A percentile compares a stretch with the other conserved stretches of the same genome.
These are phyloP conservation scores for Paelopatides confundens DNA, from an alignment of 53 echinoderm and acorn worm genomes.

Conservation along the genomic window DNA sequence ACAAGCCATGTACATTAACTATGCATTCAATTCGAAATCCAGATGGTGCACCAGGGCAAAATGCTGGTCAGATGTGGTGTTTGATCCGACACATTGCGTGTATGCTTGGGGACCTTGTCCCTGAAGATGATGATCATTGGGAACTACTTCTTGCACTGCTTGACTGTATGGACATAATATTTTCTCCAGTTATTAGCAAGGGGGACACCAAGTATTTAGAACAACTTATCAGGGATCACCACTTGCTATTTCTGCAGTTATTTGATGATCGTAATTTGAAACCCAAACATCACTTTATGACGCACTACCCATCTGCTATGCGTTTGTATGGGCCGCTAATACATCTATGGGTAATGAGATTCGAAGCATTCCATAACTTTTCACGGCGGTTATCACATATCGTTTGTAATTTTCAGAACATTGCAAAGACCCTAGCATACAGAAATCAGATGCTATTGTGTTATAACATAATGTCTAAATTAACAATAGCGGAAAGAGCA, in stretches of 20 bases:
- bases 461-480: conserved; percentile 4
- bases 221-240: conserved; percentile 66
- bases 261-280: conserved; percentile 60
- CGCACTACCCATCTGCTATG: conserved; percentile 58
- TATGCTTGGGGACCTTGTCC: conserved; percentile 54
- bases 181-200: conserved; percentile 35
- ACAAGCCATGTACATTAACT: conserved; percentile 44
- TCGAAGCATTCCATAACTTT: conserved; percentile 66
- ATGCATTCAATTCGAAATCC: conserved; percentile 4
- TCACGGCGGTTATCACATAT: conserved; percentile 48
- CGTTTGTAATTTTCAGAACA: conserved; percentile 61
- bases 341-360: conserved; percentile 60
- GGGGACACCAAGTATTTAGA: conserved; percentile 53
- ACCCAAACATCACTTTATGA: conserved; percentile 69
- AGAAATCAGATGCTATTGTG: conserved; percentile 32
- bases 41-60: conserved; percentile 54
- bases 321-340: conserved; percentile 42
- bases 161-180: conserved; percentile 55
- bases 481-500: background rate
- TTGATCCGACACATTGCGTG: conserved; percentile 49
- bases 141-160: conserved; percentile 48
- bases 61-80: conserved; percentile 72
- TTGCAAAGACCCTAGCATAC: conserved; percentile 41
- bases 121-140: conserved; percentile 59
- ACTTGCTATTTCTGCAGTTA: conserved; percentile 55